These are phyloP conservation scores for Gymnorhina tibicen DNA, from an alignment of 2,113 vertebrate species.

Conservation along the genomic window DNA sequence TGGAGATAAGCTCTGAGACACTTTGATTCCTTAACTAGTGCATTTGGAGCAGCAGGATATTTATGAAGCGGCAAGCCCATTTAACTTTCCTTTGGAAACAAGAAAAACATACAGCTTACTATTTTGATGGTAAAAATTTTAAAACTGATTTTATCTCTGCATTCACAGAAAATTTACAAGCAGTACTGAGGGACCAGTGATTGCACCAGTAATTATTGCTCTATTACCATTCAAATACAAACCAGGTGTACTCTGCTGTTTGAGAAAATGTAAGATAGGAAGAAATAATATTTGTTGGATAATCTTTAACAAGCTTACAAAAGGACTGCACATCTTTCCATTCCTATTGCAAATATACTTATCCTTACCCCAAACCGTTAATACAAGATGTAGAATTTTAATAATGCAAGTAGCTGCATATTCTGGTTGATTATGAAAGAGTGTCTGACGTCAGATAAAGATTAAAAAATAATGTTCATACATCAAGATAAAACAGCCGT, in stretches of 20 bases:
- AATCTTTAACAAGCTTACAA: neutral
- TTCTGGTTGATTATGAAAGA: neutral
- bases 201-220: neutral
- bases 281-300: neutral
- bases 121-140: neutral
- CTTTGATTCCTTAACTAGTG: neutral
- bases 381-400: neutral
- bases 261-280: neutral
- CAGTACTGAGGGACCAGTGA: neutral
- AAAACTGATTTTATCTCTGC: neutral
- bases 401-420: neutral
- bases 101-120: neutral
- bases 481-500: neutral
- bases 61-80: neutral
- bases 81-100: neutral
- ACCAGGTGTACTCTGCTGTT: neutral
- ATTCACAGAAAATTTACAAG: constrained; percentile 30
- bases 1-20: neutral
- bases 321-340: neutral
- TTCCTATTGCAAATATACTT: neutral
- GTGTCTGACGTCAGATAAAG: neutral
- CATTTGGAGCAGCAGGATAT: neutral
- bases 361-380: neutral
- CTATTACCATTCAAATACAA: constrained; percentile 33
- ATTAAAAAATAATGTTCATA: neutral